These are phyloP conservation scores for Hipposideros armiger DNA, from an alignment of 2,113 vertebrate genomes.

Conservation along the genomic window DNA sequence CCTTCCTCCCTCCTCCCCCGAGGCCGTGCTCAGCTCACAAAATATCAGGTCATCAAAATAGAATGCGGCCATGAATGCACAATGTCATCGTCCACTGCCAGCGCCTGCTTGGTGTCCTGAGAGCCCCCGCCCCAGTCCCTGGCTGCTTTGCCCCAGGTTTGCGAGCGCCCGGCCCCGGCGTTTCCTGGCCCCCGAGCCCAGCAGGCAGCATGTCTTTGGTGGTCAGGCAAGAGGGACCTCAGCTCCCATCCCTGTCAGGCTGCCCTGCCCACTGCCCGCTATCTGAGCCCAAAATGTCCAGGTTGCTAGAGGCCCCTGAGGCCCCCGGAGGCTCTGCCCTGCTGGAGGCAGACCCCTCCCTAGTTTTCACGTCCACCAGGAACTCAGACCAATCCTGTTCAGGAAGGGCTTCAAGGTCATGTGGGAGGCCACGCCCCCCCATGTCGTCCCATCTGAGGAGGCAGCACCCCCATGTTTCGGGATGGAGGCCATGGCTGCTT, in stretches of 20 bases:
- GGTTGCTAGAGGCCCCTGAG: too few species aligned
- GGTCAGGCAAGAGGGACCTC: too few species aligned
- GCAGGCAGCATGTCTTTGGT: accelerated
- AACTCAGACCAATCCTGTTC: accelerated
- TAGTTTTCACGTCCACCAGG: not conserved
- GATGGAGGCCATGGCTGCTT: not conserved
- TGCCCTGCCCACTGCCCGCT: not conserved
- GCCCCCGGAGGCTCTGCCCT: not conserved
- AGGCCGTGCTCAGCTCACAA: accelerated
- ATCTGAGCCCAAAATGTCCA: not conserved
- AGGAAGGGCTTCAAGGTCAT: not conserved
- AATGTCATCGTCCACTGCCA: accelerated
- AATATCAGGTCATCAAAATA: not conserved
- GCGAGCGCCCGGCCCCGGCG: too few species aligned
- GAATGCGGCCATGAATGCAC: accelerated
- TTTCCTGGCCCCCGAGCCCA: too few species aligned
- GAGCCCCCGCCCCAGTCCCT: not conserved
- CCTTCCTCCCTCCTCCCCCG: not conserved
- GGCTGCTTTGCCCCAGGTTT: not conserved
- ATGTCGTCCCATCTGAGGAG: not conserved
- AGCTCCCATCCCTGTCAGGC: not conserved
- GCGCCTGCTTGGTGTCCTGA: not conserved
- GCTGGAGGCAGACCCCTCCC: not conserved
- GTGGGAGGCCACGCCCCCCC: not conserved
- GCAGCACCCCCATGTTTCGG: not conserved